Percentiles rank a stretch among this genome's conserved stretches.
Conservation (phyloP, 2,113 vertebrate species). For the Thunnus thynnus region DNA sequence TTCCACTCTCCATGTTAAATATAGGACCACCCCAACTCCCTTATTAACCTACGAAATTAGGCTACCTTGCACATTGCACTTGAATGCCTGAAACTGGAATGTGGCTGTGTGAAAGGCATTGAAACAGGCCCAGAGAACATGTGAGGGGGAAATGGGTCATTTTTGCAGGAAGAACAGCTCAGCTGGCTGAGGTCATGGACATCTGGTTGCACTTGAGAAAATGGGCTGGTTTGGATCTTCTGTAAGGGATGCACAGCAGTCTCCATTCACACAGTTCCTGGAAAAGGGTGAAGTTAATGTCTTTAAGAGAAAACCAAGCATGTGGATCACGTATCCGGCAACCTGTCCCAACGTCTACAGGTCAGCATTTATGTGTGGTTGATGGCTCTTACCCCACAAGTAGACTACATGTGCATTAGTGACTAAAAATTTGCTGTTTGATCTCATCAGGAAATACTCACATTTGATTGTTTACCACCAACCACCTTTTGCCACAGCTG, state of each 20-base stretch:
- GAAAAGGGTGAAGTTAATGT: slow-evolving; percentile 25
- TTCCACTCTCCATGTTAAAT: slow-evolving; percentile 80
- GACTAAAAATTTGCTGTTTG: background rate
- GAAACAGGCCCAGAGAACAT: slow-evolving; percentile 44
- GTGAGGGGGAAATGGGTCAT: slow-evolving; percentile 52
- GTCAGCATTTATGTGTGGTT: background rate
- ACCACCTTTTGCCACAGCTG: background rate
- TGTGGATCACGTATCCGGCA: slow-evolving; percentile 19
- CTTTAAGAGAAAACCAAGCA: slow-evolving; percentile 28
- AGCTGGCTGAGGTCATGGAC: slow-evolving; percentile 70
- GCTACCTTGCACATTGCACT: slow-evolving; percentile 74
- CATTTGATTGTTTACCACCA: background rate
- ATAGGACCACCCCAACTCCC: slow-evolving; percentile 77
- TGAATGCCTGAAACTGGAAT: slow-evolving; percentile 57
- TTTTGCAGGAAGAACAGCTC: slow-evolving; percentile 54
- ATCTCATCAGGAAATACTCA: slow-evolving; percentile 4
- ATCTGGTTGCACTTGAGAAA: slow-evolving; percentile 77
- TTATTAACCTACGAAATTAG: slow-evolving; percentile 83
- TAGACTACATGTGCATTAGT: background rate
- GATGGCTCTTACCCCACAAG: slow-evolving; percentile 13
- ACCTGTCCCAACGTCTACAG: background rate
- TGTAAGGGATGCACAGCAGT: slow-evolving; percentile 37
- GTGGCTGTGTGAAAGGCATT: slow-evolving; percentile 59
- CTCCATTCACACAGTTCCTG: slow-evolving; percentile 41
- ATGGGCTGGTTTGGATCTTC: slow-evolving; percentile 63